These are phyloP conservation scores for Pipistrellus pipistrellus DNA, from an alignment of 2,797 vertebrate species.

Conservation along the genomic window DNA sequence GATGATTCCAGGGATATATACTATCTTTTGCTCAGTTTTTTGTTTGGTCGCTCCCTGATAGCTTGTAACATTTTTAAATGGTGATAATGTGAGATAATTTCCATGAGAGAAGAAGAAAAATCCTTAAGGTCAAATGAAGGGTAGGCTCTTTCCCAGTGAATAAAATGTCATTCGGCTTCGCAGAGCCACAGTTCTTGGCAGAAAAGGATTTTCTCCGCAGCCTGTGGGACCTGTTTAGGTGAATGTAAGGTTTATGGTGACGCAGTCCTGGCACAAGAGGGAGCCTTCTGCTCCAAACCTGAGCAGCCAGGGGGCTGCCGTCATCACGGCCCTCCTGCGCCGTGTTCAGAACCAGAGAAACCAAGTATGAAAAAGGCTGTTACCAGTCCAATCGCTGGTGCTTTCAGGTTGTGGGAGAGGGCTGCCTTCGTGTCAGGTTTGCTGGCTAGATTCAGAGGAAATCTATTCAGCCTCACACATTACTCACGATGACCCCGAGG, in stretches of 20 bases:
- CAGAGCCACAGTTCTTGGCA: conserved; percentile 56
- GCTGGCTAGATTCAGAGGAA: conserved; percentile 80
- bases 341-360: conserved; percentile 48
- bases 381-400: conserved; percentile 60
- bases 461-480: conserved; percentile 83
- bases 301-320: conserved; percentile 20
- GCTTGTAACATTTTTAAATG: conserved; percentile 44
- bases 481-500: conserved; percentile 83
- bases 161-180: conserved; percentile 53
- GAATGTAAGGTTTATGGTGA: conserved; percentile 7
- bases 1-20: conserved; percentile 42
- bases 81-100: conserved; percentile 41
- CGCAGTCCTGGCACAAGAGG: not conserved
- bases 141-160: conserved; percentile 7
- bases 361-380: conserved; percentile 51
- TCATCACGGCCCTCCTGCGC: not conserved
- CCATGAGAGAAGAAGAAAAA: conserved; percentile 3
- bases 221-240: conserved; percentile 15
- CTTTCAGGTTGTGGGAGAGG: conserved; percentile 84
- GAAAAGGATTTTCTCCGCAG: conserved; percentile 61
- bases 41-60: conserved; percentile 24
- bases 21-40: conserved; percentile 51
- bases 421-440: conserved; percentile 81
- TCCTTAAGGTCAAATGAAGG: conserved; percentile 49
- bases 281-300: not conserved